phyloP scores from a whole-genome alignment of 37 sponge, comb jelly and placozoan species.

The Theonella swinhoei region DNA sequence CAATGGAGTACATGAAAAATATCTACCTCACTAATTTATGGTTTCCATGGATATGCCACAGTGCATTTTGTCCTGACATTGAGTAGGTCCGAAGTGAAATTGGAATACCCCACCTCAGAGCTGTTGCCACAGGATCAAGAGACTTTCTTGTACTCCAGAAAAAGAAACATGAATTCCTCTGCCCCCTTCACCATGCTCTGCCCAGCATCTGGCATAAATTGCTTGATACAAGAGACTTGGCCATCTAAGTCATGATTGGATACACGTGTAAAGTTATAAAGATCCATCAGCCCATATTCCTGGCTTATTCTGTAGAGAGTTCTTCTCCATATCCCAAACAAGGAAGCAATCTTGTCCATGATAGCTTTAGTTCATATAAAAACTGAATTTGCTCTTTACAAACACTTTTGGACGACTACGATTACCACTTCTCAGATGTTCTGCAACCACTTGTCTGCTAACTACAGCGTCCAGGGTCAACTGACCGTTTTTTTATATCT shows the following conservation, averaged over 20 bases:
- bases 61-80: conserved; percentile 25
- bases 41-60: conserved; percentile 68
- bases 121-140: conserved; percentile 19
- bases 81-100: conserved; percentile 14
- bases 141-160: neutral
- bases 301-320: conserved; percentile 24
- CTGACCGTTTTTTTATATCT: too few relatives aligned
- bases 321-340: conserved; percentile 29
- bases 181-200: conserved; percentile 28
- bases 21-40: conserved; percentile 53
- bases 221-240: neutral
- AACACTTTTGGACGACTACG: conserved; percentile 14
- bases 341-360: conserved; percentile 44
- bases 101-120: conserved; percentile 29
- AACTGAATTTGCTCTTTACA: conserved; percentile 30
- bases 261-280: conserved; percentile 9
- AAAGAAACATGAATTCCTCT: conserved; percentile 28
- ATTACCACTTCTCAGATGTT: neutral
- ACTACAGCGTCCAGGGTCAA: too few relatives aligned
- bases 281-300: neutral
- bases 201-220: conserved; percentile 42
- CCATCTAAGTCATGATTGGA: conserved; percentile 15
- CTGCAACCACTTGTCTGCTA: too few relatives aligned
- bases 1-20: too few relatives aligned
- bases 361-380: conserved; percentile 21